Evolutionary conservation across 1,140 invertebrate genomes (phyloP), one percentile per base, ranked within the genome.

Genomic region (Callitettix versicolor): DNA sequence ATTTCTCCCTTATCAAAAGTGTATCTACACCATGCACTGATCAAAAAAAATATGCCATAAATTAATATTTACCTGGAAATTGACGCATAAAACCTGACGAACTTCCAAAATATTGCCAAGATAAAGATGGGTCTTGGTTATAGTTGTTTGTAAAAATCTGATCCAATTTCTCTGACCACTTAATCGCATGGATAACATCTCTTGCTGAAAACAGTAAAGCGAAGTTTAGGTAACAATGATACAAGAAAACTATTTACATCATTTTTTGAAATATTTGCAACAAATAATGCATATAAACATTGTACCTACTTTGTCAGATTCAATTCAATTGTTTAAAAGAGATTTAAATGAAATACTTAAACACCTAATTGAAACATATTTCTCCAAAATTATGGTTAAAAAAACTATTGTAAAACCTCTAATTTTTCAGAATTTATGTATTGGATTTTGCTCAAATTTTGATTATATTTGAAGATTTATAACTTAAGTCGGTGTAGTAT

Each of bases 61-160:
- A n/a, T n/a, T n/a, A n/a, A n/a, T 14, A 3, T 4, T 44, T 53
- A 85, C 85, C 86, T 68, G 95, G 95, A 74, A 88, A 96, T 64
- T 94, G 89, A 62, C 93, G 78, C 83, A 98, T 90, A 68, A 97
- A 95, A 12, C 95, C 95, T 1, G 87, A 87, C 44, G 90, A 85
- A 69, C 91, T 95, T 30, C 94, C 92, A 75, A 97, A 98, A 72
- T 94, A 98, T 73, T 98, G 95, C 91, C 91, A 98, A 4, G 89
- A 87, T 21, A 97, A 75, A 3, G 88, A 87, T 6, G 88, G 86
- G 73, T 97, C 91, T 34, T 79, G 76, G 65, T 88, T 80, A 63
- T 89, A 90, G 69, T 97, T 97, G 61, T 84, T 82, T 61, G 78
- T 80, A 69, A 97, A 98, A 57, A 85, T 87, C 42, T 82, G 78